Evolutionary conservation across 2,113 vertebrate species (phyloP).

Genomic region (Barbus barbus): DNA sequence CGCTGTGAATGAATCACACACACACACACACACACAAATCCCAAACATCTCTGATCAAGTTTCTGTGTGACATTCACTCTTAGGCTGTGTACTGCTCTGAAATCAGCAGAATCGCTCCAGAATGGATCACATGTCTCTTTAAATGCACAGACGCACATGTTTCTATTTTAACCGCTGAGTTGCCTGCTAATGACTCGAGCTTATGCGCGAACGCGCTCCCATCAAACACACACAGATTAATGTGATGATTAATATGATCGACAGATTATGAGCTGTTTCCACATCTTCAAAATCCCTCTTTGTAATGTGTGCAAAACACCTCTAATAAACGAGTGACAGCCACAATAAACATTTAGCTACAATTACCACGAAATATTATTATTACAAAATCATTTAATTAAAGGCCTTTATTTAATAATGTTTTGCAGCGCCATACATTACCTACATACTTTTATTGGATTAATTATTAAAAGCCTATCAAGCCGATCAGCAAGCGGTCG

Average conservation of each 20-base stretch:
- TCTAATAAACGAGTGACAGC: neutral
- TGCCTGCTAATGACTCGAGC: slow-evolving; percentile 7
- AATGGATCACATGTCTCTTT: too few relatives aligned
- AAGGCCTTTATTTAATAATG: neutral
- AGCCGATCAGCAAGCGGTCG: too few relatives aligned
- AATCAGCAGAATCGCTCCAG: too few relatives aligned
- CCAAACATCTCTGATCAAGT: too few relatives aligned
- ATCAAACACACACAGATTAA: slow-evolving; percentile 34
- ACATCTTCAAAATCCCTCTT: neutral
- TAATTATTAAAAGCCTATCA: too few relatives aligned
- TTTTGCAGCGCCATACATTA: neutral
- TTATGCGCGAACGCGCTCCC: slow-evolving; percentile 15
- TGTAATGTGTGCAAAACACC: neutral
- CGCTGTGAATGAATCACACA: too few relatives aligned
- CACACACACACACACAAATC: too few relatives aligned
- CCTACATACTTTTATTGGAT: too few relatives aligned
- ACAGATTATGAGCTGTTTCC: slow-evolving; percentile 32
- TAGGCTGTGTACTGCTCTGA: too few relatives aligned
- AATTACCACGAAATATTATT: neutral
- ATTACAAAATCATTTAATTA: neutral
- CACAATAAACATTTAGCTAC: neutral
- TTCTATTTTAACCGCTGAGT: too few relatives aligned
- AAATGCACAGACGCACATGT: too few relatives aligned
- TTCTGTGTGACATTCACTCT: too few relatives aligned
- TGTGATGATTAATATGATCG: slow-evolving; percentile 35